Base-by-base conservation (phyloP, 1,140 invertebrate genomes). In the Hesperophylax magnus region DNA sequence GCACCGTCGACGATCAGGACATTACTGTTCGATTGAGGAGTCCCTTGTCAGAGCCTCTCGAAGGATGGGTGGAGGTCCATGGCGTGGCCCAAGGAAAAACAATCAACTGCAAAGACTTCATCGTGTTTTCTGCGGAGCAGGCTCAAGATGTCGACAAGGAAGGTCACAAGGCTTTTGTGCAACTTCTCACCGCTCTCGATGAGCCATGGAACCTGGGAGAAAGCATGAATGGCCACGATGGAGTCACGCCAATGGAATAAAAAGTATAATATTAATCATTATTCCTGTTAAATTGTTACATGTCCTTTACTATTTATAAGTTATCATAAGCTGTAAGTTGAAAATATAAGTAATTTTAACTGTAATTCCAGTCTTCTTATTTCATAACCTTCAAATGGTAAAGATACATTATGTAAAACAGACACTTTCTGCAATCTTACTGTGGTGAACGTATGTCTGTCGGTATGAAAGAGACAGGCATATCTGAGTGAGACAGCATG, bases 121-220 rank as follows among this genome's bases (percentile, higher is more conserved):
- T 90, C 6, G 85, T 86, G 20, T 88, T 90, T 80, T 85, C 87
- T 39, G 83, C 84, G 39, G 86, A 89, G 58, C 86, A 88, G 82
- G 84, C 88, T 0, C 88, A 88, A 72, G 89, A 89, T 65, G 88
- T 90, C 61, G 89, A 90, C 84, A 80, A 84, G 0, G 88, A 88
- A 74, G 88, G 88, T 11, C 87, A 90, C 79, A 89, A 89, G 83
- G 86, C 83, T n/a, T 82, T 90, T 24, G 87, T 88, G 11, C 87
- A 86, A 69, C 79, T 90, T 18, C 77, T 90, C 27, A 78, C 81
- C 22, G 88, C 88, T 5, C 78, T 90, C 0, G 88, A 90, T 85
- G 88, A 90, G 74, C 89, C 88, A 0, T 90, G 88, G 88, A 89
- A 90, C 72, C 85, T 90, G 58, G 89, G 89, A 39, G 88, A 88